These are phyloP conservation scores for Puntigrus tetrazona DNA, from an alignment of 2,113 vertebrate species.

Conservation along the genomic window DNA sequence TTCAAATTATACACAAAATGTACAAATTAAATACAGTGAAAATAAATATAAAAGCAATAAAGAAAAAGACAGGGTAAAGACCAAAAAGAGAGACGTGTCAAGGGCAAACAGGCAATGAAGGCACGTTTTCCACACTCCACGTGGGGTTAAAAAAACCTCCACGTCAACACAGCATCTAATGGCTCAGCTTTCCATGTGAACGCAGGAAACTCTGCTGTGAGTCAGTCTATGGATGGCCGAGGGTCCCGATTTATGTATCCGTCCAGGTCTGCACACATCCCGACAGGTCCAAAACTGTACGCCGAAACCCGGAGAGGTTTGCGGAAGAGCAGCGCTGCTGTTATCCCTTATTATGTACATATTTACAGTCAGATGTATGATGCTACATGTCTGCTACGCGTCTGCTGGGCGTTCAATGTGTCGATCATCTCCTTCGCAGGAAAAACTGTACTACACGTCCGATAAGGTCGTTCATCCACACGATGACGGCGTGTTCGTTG, in stretches of 20 bases:
- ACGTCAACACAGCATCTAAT: constrained; percentile 46
- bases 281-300: constrained; percentile 34
- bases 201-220: constrained; percentile 59
- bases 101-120: constrained; percentile 58
- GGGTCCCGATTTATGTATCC: constrained; percentile 37
- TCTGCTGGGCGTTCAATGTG: constrained; percentile 68
- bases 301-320: not conserved
- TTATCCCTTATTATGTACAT: constrained; percentile 43
- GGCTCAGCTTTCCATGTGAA: constrained; percentile 57
- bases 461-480: constrained; percentile 68
- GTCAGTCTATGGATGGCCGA: constrained; percentile 50
- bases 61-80: constrained; percentile 31
- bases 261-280: constrained; percentile 29
- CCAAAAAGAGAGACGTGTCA: constrained; percentile 36
- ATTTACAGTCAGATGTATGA: constrained; percentile 38
- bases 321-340: constrained; percentile 13
- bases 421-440: constrained; percentile 58
- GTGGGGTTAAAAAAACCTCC: not conserved
- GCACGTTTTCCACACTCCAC: constrained; percentile 62
- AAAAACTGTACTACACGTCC: constrained; percentile 66
- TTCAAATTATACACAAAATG: constrained; percentile 34
- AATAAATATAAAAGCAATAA: constrained; percentile 55
- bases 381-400: constrained; percentile 62
- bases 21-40: constrained; percentile 57
- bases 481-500: constrained; percentile 63